Conservation (phyloP, 2,113 vertebrate genomes). For the Nesogale talazaci region DNA sequence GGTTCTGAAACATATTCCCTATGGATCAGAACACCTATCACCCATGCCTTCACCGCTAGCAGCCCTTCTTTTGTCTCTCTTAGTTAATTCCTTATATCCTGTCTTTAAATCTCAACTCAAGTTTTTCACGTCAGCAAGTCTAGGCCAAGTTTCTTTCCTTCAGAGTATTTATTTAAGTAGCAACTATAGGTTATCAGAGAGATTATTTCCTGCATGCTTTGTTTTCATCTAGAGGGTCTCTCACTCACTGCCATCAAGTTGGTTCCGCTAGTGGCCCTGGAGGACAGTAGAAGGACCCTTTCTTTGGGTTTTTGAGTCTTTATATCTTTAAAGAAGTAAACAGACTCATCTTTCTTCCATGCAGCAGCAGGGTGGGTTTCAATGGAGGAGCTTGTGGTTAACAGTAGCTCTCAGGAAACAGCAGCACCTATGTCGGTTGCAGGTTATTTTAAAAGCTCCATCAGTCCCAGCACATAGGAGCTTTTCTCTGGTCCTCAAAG, state of each 20-base stretch:
- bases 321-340: too few relatives aligned
- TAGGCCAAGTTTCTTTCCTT: constrained; percentile 54
- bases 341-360: too few relatives aligned
- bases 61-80: not conserved
- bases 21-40: not conserved
- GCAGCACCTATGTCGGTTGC: constrained; percentile 27
- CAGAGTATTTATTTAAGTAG: constrained; percentile 56
- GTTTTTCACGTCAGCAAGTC: constrained; percentile 33
- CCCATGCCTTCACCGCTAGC: not conserved
- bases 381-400: too few relatives aligned
- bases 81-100: constrained; percentile 28
- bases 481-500: constrained; percentile 24
- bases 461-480: not conserved
- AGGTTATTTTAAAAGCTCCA: not conserved
- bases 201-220: constrained; percentile 69
- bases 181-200: constrained; percentile 43
- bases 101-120: constrained; percentile 37
- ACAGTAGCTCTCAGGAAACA: constrained; percentile 40
- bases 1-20: not conserved
- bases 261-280: too few relatives aligned
- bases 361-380: too few relatives aligned
- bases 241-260: too few relatives aligned
- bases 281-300: too few relatives aligned
- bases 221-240: not conserved
- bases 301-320: too few relatives aligned